phyloP scores from a whole-genome alignment of 2,113 vertebrate species.

The Scalopus aquaticus region DNA sequence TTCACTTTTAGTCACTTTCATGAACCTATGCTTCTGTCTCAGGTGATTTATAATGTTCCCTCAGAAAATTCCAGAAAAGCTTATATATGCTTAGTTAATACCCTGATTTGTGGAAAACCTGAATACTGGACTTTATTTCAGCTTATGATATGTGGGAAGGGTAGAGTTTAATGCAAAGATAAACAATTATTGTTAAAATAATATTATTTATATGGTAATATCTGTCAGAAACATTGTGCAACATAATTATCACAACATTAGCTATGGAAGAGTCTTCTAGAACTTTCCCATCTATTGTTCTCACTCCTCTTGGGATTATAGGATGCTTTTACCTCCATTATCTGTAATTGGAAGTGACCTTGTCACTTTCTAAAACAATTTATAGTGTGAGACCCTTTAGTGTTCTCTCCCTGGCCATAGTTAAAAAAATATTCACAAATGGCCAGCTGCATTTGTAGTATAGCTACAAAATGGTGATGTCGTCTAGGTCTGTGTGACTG shows the following conservation, averaged over 20 bases:
- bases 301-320: neutral
- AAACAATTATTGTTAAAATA: neutral
- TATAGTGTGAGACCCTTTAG: neutral
- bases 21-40: neutral
- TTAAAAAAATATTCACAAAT: neutral
- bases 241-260: neutral
- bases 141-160: neutral
- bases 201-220: neutral
- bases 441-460: neutral
- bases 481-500: neutral
- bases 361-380: conserved; percentile 17
- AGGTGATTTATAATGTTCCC: neutral
- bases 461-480: neutral
- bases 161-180: neutral
- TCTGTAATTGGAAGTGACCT: neutral
- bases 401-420: neutral
- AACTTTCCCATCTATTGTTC: neutral
- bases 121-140: neutral
- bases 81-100: neutral
- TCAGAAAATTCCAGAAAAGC: neutral
- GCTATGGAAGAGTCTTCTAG: neutral
- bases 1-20: neutral
- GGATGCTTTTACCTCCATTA: neutral
- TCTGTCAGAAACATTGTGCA: neutral
- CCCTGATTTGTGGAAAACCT: neutral